phyloP scores from a whole-genome alignment of 1,140 invertebrate species.

The Aricia agestis region DNA sequence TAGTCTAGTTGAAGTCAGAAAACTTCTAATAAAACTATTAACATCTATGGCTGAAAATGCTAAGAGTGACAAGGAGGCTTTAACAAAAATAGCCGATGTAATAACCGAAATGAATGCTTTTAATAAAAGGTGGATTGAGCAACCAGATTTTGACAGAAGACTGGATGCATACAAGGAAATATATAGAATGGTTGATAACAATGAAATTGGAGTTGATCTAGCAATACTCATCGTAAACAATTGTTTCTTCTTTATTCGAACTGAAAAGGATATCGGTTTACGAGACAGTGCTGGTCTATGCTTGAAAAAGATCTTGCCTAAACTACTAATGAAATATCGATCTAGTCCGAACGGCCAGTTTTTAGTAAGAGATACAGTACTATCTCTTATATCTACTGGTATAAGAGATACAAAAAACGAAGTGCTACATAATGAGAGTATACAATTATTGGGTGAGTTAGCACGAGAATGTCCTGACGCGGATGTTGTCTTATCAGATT shows the following conservation, averaged over 20 bases:
- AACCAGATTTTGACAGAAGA: conserved; percentile 92
- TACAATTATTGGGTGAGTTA: conserved; percentile 85
- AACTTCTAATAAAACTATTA: conserved; percentile 79
- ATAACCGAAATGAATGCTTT: conserved; percentile 89
- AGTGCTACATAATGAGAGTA: conserved; percentile 83
- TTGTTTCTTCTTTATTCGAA: conserved; percentile 86
- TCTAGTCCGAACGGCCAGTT: conserved; percentile 77
- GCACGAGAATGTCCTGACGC: conserved; percentile 82
- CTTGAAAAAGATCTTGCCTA: conserved; percentile 80
- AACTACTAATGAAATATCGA: conserved; percentile 76
- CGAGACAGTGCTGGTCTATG: conserved; percentile 86
- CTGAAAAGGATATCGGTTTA: conserved; percentile 89
- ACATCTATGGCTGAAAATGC: conserved; percentile 73
- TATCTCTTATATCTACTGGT: conserved; percentile 82
- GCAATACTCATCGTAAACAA: conserved; percentile 87
- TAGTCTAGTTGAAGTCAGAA: conserved; percentile 77
- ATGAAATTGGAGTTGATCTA: conserved; percentile 79
- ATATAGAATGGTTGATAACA: conserved; percentile 75
- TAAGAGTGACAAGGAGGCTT: conserved; percentile 54
- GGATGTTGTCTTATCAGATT: conserved; percentile 85
- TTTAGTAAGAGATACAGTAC: conserved; percentile 84
- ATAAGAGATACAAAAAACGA: conserved; percentile 82
- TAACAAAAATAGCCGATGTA: conserved; percentile 67
- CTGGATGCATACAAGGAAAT: conserved; percentile 84
- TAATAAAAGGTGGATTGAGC: conserved; percentile 90